phyloP scores from a whole-genome alignment of 2,113 vertebrate genomes.

The Pimephales promelas region DNA sequence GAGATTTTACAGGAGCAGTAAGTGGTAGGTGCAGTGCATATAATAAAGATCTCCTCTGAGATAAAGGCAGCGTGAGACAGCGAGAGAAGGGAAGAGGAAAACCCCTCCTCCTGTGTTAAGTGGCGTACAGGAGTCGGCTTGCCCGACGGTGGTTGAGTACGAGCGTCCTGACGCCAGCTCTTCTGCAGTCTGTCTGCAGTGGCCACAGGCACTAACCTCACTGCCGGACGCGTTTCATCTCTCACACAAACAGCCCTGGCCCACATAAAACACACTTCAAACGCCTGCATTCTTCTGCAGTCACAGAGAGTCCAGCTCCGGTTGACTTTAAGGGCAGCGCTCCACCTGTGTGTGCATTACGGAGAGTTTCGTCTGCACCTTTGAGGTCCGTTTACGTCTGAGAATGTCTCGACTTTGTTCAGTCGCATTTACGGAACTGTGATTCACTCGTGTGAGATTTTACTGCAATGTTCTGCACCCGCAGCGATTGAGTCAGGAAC shows the following conservation, averaged over 20 bases:
- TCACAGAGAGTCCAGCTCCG: background rate
- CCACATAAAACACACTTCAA: conserved; percentile 38
- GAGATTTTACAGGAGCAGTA: conserved; percentile 57
- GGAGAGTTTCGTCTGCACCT: background rate
- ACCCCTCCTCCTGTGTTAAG: conserved; percentile 50
- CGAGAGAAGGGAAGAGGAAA: conserved; percentile 40
- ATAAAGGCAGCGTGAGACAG: conserved; percentile 46
- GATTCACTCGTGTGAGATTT: background rate
- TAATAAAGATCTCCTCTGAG: conserved; percentile 58
- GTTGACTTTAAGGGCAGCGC: background rate
- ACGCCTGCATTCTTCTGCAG: conserved; percentile 22
- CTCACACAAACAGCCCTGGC: background rate
- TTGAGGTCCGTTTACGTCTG: background rate
- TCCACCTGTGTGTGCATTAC: background rate
- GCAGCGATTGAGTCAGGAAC: background rate
- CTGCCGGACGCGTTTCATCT: conserved; percentile 35
- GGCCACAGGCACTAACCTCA: conserved; percentile 50
- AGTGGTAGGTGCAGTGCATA: conserved; percentile 57
- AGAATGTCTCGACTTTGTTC: background rate
- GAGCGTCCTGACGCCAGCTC: conserved; percentile 55
- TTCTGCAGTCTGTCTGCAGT: conserved; percentile 47
- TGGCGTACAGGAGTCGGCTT: conserved; percentile 58
- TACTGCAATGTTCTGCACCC: background rate
- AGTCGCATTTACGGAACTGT: background rate
- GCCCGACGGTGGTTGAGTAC: conserved; percentile 42